These are phyloP conservation scores for Orbicella faveolata DNA, from an alignment of 64 coral and sea anemone genomes.

Conservation along the genomic window DNA sequence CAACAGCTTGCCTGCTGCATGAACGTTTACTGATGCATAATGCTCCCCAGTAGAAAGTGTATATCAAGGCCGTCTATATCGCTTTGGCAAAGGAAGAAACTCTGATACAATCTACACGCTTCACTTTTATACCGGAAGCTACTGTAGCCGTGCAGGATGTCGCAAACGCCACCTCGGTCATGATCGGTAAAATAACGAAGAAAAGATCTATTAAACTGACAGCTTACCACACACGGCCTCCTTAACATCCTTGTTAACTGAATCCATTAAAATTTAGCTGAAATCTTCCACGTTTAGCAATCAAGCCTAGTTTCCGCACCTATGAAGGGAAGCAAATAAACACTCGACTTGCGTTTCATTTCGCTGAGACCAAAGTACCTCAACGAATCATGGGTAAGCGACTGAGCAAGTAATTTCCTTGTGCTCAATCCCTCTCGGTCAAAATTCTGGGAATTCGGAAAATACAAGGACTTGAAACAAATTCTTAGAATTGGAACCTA, in stretches of 20 bases:
- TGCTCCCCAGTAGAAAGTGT: too few species aligned
- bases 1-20: background rate
- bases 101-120: background rate
- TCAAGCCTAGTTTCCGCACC: background rate
- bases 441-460: background rate
- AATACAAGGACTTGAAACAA: background rate
- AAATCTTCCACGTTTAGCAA: background rate
- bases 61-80: background rate
- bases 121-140: background rate
- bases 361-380: background rate
- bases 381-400: background rate
- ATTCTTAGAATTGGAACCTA: background rate
- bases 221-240: slow-evolving; percentile 16
- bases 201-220: background rate
- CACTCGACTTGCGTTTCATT: background rate
- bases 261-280: background rate
- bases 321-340: background rate
- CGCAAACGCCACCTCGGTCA: background rate
- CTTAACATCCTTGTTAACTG: slow-evolving; percentile 16
- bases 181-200: too few species aligned
- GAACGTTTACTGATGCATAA: background rate
- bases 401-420: background rate
- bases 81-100: background rate
- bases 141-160: background rate
- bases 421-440: slow-evolving; percentile 1